Evolutionary conservation across 2,888 invertebrate genomes (phyloP).

Genomic region (Rhagium mordax): DNA sequence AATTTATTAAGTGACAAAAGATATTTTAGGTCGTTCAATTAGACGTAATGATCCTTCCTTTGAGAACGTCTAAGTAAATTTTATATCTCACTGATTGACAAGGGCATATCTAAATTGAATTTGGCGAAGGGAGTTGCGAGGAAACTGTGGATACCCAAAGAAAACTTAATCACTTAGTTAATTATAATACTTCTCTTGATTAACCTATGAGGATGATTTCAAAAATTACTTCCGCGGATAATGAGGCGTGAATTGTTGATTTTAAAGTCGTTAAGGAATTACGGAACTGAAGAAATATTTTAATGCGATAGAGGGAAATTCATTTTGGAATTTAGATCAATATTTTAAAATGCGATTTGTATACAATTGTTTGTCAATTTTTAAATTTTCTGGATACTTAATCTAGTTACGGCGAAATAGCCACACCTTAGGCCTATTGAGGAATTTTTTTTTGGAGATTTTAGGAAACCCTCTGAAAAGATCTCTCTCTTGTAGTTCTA

Average conservation of each 20-base stretch:
- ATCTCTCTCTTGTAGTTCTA: too few species aligned
- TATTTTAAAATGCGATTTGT: too few species aligned
- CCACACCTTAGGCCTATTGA: too few species aligned
- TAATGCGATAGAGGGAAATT: too few species aligned
- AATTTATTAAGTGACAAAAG: neutral
- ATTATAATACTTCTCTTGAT: neutral
- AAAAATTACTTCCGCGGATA: neutral
- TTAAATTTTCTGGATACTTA: too few species aligned
- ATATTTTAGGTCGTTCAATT: neutral
- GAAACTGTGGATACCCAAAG: neutral
- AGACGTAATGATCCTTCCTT: neutral
- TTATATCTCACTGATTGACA: neutral
- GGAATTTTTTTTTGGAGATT: too few species aligned
- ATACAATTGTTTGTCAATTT: too few species aligned
- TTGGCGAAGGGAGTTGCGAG: neutral
- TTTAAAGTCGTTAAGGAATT: neutral
- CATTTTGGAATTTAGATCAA: too few species aligned
- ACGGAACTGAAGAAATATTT: too few species aligned
- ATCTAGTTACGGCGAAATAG: too few species aligned
- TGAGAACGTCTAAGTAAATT: neutral
- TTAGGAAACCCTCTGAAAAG: too few species aligned
- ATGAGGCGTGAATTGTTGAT: neutral
- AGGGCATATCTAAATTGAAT: neutral
- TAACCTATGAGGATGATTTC: neutral
- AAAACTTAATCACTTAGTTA: neutral